These are phyloP conservation scores for Calliphora vicina DNA, from an alignment of 1,140 invertebrate genomes.

Conservation along the genomic window DNA sequence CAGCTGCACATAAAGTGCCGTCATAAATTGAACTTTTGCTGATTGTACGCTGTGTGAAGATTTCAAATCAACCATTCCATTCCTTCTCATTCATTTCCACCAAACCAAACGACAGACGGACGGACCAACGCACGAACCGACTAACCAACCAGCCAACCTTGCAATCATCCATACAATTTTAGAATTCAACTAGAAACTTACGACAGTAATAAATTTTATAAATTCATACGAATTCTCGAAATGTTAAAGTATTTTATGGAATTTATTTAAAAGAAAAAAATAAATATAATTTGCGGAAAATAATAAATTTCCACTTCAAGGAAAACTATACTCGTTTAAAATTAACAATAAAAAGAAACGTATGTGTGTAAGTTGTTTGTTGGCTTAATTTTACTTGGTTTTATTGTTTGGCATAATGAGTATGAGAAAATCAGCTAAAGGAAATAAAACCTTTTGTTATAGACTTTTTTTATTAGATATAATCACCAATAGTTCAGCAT, in stretches of 20 bases:
- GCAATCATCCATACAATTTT: neutral
- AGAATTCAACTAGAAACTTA: neutral
- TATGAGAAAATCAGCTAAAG: too few species aligned
- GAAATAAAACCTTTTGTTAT: too few species aligned
- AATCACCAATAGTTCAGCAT: too few species aligned
- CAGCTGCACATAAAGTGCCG: constrained; percentile 11
- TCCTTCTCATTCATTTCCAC: neutral
- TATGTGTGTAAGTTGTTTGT: neutral
- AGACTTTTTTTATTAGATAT: too few species aligned
- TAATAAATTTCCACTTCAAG: neutral
- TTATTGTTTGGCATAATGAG: neutral
- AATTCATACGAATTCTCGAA: constrained; percentile 1
- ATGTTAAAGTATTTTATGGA: neutral
- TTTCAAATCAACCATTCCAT: constrained; percentile 31
- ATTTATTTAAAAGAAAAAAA: neutral
- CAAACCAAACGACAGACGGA: neutral
- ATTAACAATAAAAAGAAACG: neutral
- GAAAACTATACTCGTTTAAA: neutral
- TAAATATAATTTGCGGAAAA: neutral
- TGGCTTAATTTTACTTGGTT: neutral
- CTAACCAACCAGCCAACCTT: neutral
- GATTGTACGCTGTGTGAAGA: neutral
- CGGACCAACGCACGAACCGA: neutral
- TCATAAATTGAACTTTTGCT: constrained; percentile 14
- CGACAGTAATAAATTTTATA: constrained; percentile 1